Percentiles rank a stretch among this genome's conserved stretches.
Conservation (phyloP, 1,140 invertebrate species). For the Augochlora pura region DNA sequence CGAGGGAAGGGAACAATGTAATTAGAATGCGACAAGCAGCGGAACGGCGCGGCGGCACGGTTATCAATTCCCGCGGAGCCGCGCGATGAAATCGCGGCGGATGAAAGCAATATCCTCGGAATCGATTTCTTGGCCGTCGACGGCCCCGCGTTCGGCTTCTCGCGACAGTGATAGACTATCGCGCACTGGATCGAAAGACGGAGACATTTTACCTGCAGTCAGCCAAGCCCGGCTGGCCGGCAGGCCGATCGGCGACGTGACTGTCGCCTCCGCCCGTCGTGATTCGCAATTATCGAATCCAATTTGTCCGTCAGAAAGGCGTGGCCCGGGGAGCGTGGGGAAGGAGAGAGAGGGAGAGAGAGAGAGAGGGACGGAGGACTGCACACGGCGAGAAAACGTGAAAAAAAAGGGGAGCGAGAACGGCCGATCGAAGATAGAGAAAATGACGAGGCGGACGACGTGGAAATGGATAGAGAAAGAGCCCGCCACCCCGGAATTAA, state of each 20-base stretch:
- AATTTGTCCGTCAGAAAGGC: conserved; percentile 51
- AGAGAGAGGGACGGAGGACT: neutral
- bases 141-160: conserved; percentile 1
- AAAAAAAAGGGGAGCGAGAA: neutral
- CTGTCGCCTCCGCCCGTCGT: conserved; percentile 41
- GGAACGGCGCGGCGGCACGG: neutral
- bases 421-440: conserved; percentile 37
- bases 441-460: conserved; percentile 38
- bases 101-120: conserved; percentile 41
- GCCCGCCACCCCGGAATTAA: conserved; percentile 36
- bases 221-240: conserved; percentile 16
- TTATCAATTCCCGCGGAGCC: conserved; percentile 32
- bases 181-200: conserved; percentile 36
- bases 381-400: neutral
- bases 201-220: conserved; percentile 12
- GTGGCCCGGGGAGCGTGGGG: too few relatives aligned
- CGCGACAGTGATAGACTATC: conserved; percentile 47
- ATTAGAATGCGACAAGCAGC: conserved; percentile 29
- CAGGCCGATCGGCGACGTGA: conserved; percentile 46
- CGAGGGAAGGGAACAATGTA: neutral
- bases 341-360: too few relatives aligned
- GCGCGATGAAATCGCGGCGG: conserved; percentile 22
- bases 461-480: conserved; percentile 44
- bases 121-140: conserved; percentile 33
- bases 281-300: conserved; percentile 60